Percentiles rank a stretch among this genome's conserved stretches.
phyloP scores from a whole-genome alignment of 92 coral and sea anemone species.

The Umimayanthus kanabou region DNA sequence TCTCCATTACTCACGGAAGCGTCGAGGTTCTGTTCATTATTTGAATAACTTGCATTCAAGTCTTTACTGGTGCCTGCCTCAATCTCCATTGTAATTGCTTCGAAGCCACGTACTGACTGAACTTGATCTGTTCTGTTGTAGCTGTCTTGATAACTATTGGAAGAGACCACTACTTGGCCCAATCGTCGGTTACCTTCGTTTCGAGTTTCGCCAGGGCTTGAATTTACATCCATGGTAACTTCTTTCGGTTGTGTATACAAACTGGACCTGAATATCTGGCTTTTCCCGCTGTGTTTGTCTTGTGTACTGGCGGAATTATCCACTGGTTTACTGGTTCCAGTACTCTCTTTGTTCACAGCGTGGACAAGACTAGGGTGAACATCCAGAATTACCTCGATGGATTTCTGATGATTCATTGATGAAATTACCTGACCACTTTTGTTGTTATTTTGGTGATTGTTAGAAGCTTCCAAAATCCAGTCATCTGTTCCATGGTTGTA shows the following conservation, averaged over 20 bases:
- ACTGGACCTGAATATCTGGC: background rate
- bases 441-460: background rate
- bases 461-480: background rate
- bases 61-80: background rate
- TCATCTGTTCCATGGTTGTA: background rate
- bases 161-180: background rate
- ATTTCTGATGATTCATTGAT: background rate
- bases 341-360: background rate
- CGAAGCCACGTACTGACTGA: background rate
- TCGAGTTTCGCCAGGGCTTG: background rate
- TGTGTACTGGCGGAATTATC: background rate
- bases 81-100: background rate
- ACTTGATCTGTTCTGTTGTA: background rate
- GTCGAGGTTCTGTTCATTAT: background rate
- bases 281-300: background rate
- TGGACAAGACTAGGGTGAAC: background rate
- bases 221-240: background rate
- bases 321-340: background rate
- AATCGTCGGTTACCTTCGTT: background rate
- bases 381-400: background rate
- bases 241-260: background rate
- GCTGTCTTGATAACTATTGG: background rate
- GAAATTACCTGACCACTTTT: background rate
- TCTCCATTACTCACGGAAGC: background rate
- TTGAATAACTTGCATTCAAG: background rate